Conservation (phyloP, 2,113 vertebrate species). For the Poeciliopsis prolifica region DNA sequence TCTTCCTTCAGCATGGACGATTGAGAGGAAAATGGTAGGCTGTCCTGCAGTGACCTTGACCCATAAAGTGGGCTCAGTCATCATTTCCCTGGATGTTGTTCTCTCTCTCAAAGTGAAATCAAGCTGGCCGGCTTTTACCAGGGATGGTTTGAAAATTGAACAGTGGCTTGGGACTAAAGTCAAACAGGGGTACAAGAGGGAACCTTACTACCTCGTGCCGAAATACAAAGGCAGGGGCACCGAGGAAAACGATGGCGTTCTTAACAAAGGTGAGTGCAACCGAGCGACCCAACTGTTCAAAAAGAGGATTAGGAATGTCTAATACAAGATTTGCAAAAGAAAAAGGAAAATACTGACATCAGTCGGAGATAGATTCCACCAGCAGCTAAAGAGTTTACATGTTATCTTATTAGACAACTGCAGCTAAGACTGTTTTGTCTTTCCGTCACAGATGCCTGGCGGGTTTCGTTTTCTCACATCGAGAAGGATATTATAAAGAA, state of each 20-base stretch:
- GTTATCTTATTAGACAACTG: too few relatives aligned
- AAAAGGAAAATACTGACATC: too few relatives aligned
- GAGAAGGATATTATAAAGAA: conserved; percentile 80
- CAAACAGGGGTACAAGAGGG: not conserved
- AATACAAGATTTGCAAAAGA: too few relatives aligned
- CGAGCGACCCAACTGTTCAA: not conserved
- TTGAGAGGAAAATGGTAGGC: conserved; percentile 73
- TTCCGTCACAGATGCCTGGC: conserved; percentile 69
- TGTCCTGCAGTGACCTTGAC: conserved; percentile 87
- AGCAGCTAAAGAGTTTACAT: too few relatives aligned
- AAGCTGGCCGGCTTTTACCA: conserved; percentile 80
- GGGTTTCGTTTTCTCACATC: conserved; percentile 82
- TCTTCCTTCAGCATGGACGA: conserved; percentile 55
- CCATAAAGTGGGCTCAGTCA: not conserved
- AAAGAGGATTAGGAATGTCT: not conserved
- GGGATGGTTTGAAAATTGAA: conserved; percentile 71
- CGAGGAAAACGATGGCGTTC: conserved; percentile 45
- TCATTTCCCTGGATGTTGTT: conserved; percentile 86
- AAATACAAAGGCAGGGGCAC: conserved; percentile 81
- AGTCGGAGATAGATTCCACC: too few relatives aligned
- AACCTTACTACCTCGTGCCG: conserved; percentile 82
- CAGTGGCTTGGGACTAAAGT: conserved; percentile 84
- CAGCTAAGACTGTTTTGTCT: not conserved
- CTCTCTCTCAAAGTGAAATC: conserved; percentile 75
- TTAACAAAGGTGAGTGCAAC: conserved; percentile 58